Percentiles rank a stretch among this genome's conserved stretches.
phyloP scores from a whole-genome alignment of 1,140 invertebrate species.

The Drosophila setifemur region DNA sequence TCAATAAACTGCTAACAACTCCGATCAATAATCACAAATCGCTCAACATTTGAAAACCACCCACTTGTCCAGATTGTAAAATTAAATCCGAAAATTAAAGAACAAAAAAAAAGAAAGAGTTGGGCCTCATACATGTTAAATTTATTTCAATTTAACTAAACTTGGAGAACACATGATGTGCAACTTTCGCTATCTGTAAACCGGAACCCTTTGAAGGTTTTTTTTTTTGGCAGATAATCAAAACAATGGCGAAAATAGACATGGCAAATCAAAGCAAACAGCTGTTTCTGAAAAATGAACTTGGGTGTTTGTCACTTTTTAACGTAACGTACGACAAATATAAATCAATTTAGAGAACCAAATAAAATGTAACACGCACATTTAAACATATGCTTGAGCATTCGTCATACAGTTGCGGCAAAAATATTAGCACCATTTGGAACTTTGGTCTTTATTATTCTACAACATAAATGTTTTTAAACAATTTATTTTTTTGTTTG shows the following conservation, averaged over 20 bases:
- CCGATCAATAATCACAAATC: constrained; percentile 16
- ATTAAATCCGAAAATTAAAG: neutral
- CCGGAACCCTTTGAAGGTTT: constrained; percentile 21
- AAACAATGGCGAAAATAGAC: constrained; percentile 30
- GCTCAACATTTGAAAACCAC: constrained; percentile 39
- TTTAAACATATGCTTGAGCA: neutral
- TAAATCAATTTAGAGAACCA: constrained; percentile 25
- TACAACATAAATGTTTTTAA: no score
- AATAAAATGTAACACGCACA: constrained; percentile 33
- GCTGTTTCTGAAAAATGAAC: neutral
- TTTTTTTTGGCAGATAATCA: constrained; percentile 34
- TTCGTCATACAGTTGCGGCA: no score
- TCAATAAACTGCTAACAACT: neutral
- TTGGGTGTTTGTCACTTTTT: constrained; percentile 10
- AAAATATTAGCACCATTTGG: no score
- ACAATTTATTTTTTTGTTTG: no score
- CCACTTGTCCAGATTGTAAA: constrained; percentile 4
- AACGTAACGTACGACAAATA: constrained; percentile 28
- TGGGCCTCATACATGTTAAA: neutral
- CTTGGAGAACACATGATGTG: constrained; percentile 6
- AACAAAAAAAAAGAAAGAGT: neutral
- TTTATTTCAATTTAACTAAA: neutral
- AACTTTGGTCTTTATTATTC: no score
- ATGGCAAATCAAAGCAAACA: neutral
- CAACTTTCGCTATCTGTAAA: constrained; percentile 32